phyloP scores from a whole-genome alignment of 2,888 invertebrate species.

The Bellardia bayeri region DNA sequence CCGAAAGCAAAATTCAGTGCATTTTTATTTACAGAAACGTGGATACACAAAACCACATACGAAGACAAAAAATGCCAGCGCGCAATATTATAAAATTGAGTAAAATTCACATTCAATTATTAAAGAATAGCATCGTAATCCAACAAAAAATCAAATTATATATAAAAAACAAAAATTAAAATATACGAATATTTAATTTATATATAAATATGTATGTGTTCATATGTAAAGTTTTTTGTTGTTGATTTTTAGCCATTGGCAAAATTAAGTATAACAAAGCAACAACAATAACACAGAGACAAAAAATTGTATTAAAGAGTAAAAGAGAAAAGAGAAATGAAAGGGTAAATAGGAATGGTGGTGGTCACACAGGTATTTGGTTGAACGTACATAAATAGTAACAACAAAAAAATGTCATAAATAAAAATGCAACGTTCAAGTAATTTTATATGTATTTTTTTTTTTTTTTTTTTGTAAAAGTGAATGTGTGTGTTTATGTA shows the following conservation, averaged over 20 bases:
- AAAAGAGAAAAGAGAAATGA: not conserved
- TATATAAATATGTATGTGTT: not conserved
- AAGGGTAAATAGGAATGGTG: not conserved
- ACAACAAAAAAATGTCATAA: conserved; percentile 55
- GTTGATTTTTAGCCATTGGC: conserved; percentile 38
- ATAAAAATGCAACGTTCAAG: conserved; percentile 60
- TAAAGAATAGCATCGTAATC: conserved; percentile 78
- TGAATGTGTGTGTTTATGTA: conserved; percentile 22
- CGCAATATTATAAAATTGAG: conserved; percentile 30
- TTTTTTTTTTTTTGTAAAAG: conserved; percentile 43
- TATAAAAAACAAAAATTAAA: not conserved
- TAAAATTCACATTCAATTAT: conserved; percentile 79
- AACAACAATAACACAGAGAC: not conserved
- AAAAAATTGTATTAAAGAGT: not conserved
- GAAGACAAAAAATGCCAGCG: conserved; percentile 46
- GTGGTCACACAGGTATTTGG: conserved; percentile 57
- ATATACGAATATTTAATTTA: not conserved
- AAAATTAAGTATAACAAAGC: conserved; percentile 33
- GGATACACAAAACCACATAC: conserved; percentile 18
- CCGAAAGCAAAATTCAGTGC: conserved; percentile 31
- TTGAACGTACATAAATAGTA: not conserved
- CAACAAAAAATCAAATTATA: conserved; percentile 20
- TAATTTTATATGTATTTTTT: too few relatives aligned
- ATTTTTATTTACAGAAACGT: not conserved
- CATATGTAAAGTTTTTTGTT: not conserved